Base-by-base conservation (phyloP, 2,113 vertebrate species). In the Callorhinus ursinus region DNA sequence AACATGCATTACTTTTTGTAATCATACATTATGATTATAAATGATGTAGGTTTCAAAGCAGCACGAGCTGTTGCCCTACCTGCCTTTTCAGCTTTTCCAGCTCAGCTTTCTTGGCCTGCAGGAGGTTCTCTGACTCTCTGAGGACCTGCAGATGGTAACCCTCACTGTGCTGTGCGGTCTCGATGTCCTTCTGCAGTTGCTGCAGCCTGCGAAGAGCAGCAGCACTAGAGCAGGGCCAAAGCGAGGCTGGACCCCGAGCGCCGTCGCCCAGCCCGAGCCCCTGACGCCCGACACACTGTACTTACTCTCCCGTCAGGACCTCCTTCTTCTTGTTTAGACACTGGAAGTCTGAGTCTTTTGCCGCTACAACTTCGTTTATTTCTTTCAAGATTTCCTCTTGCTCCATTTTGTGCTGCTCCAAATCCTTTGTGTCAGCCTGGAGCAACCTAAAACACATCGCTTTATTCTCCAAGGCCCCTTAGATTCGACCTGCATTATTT, bases 331-430 rank as follows among this genome's bases (percentile, higher is more conserved):
- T 96, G 95, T 94, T 98, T 88, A 99, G 96, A 0, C 98, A 98
- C 88, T 99, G 99, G 96, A 99, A 98, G 96, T 99, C 98, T 2
- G 98, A 97, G 80, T 99, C 98, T 98, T 98, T 99, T 87, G 98
- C 96, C 71, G 98, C 97, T 87, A 99, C 96, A 46, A 98, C 98
- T 98, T 98, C 96, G 95, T 98, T 98, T 82, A 99, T 98, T 95
- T 99, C 98, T 84, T 99, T 98, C 98, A 99, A 93, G 92, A 98
- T n/a, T 46, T 92, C 97, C 97, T 99, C 99, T 88, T 99, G 98
- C 71, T 99, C 96, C 14, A 72, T 97, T 97, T 98, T 99, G 65
- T 42, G 98, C 88, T 98, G 98, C 15, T 99, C 98, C 53, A 99
- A 98, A 77, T 98, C 97, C 86, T 97, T 97, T 1, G 98, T 65